Conservation (phyloP, 2,797 vertebrate species). For the Fistularia tabacaria region DNA sequence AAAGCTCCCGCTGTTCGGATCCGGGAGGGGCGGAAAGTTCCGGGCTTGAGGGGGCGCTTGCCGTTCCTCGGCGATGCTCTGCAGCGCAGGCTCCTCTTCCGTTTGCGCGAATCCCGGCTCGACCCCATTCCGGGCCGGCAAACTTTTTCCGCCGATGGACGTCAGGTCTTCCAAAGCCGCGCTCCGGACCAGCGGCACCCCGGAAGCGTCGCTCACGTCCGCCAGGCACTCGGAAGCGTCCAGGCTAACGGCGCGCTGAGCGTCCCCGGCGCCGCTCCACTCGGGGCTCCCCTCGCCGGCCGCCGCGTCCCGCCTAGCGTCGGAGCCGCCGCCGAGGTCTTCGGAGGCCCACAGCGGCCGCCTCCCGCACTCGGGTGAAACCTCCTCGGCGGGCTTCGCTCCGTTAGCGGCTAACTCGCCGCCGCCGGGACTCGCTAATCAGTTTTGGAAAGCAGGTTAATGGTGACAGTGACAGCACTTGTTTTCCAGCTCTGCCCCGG, state of each 20-base stretch:
- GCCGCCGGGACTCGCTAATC: constrained; percentile 43
- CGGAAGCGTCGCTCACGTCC: constrained; percentile 36
- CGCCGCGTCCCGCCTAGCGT: constrained; percentile 17
- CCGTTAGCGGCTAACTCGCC: constrained; percentile 22
- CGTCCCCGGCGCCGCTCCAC: constrained; percentile 30
- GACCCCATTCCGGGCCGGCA: no score
- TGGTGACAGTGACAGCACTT: constrained; percentile 58
- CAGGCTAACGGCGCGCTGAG: constrained; percentile 61
- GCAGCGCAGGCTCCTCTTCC: neutral
- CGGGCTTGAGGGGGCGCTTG: no score
- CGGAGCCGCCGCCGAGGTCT: constrained; percentile 44
- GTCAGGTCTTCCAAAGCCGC: constrained; percentile 71
- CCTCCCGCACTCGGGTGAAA: constrained; percentile 48
- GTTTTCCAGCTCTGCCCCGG: constrained; percentile 52
- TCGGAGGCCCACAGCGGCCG: constrained; percentile 55
- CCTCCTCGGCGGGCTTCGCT: constrained; percentile 28
- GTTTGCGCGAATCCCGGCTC: constrained; percentile 4
- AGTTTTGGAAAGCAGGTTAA: constrained; percentile 67
- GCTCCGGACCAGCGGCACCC: constrained; percentile 61
- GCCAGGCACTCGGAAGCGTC: constrained; percentile 60
- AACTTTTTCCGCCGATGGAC: constrained; percentile 47
- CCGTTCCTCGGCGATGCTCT: no score
- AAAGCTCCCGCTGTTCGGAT: no score
- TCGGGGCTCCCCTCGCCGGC: constrained; percentile 43
- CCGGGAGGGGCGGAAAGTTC: no score